Percentiles rank a stretch among this genome's conserved stretches.
These are phyloP conservation scores for Tetranychus piercei DNA, from an alignment of 2,888 invertebrate genomes.

Conservation along the genomic window DNA sequence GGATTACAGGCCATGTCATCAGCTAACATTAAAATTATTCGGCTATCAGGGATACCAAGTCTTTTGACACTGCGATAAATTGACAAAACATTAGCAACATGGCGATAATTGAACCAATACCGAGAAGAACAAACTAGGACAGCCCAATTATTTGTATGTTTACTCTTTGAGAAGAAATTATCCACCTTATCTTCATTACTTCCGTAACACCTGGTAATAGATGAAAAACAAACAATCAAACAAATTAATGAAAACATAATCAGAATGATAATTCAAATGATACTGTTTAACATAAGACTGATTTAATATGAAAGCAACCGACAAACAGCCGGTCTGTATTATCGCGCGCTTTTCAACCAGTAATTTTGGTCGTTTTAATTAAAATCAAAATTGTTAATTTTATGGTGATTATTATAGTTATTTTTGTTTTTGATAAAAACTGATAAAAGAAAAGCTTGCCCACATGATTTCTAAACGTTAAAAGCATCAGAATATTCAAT, in stretches of 20 bases:
- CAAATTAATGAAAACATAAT: not conserved
- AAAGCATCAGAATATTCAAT: too few species aligned
- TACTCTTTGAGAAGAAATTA: conserved; percentile 30
- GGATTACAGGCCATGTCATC: conserved; percentile 99
- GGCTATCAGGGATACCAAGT: conserved; percentile 88
- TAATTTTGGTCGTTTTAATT: too few species aligned
- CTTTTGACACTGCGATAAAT: conserved; percentile 94
- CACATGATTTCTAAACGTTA: too few species aligned
- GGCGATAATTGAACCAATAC: conserved; percentile 99
- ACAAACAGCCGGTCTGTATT: too few species aligned
- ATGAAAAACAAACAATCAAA: not conserved
- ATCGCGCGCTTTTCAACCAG: too few species aligned
- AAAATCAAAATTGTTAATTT: conserved; percentile 39
- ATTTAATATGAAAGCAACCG: too few species aligned
- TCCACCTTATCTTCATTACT: not conserved
- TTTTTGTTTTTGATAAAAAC: too few species aligned
- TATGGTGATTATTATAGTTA: too few species aligned
- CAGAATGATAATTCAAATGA: too few species aligned
- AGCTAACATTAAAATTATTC: conserved; percentile 96
- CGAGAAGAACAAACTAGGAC: conserved; percentile 93
- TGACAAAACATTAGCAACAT: conserved; percentile 94
- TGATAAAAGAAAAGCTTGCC: too few species aligned
- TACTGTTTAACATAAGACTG: too few species aligned
- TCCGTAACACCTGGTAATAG: not conserved
- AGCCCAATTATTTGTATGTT: conserved; percentile 97